Evolutionary conservation across 2,797 vertebrate genomes (phyloP), one percentile per base, ranked within the genome.

Genomic region (Xiphorhynchus erythropygius): DNA sequence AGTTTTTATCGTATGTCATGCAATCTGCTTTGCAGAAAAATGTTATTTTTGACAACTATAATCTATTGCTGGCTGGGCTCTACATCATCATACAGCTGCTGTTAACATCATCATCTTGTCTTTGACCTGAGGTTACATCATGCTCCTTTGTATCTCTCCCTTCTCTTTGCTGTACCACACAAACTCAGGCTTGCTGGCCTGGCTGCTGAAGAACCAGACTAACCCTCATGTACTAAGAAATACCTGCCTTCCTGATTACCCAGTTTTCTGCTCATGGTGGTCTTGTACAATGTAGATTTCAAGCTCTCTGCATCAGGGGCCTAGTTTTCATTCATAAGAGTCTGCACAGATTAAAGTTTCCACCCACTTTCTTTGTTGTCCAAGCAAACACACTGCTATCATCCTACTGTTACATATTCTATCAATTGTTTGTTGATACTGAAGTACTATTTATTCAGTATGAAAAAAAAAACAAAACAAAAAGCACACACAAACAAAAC

Each of bases 201-300:
- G 33, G 19, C 35, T 77, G 24, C 53, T 60, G 41, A 53, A 33
- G 46, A 62, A 41, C 27, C 52, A 84, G 22, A 32, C 41, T 9
- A 25, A 44, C 0, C 0, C 18, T 39, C 24, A 11, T 1, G 4
- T 3, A 5, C 32, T n/a, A 23, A 32, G n/a, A 47, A 64, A 65
- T 14, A 16, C 18, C 28, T 55, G 22, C 17, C 35, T 67, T 57
- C 80, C 37, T 10, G 5, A 4, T 27, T 28, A 10, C 7, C 18
- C 15, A 0, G 1, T 37, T 67, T 89, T 46, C 57, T 76, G 11
- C 13, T 39, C 49, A 2, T 3, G 8, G 5, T 28, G 8, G 50
- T 41, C 24, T 27, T 42, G 24, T 25, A 47, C 42, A n/a, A 44
- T 32, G 11, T 41, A 3, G 21, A 63, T 52, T 87, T 84, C 44